Evolutionary conservation across 2,797 vertebrate species (phyloP).

Genomic region (Neopelma chrysocephalum): DNA sequence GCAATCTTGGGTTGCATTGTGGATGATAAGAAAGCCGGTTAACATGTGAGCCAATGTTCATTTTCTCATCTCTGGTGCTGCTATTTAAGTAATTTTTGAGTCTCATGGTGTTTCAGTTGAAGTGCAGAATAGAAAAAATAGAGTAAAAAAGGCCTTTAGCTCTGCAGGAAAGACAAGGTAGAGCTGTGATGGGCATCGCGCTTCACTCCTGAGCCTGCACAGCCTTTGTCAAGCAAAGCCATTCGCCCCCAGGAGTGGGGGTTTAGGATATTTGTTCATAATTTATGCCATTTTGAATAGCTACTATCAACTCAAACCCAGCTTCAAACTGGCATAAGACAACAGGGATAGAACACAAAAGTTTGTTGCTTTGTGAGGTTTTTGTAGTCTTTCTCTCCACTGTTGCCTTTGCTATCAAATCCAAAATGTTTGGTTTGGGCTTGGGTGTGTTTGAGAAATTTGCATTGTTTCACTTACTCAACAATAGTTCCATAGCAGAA

Average conservation of each 20-base stretch:
- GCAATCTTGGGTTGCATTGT: not conserved
- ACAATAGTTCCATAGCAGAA: not conserved
- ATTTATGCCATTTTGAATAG: conserved; percentile 45
- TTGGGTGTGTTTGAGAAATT: not conserved
- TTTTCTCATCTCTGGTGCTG: not conserved
- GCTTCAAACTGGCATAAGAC: not conserved
- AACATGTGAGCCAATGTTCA: not conserved
- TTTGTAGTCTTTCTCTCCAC: not conserved
- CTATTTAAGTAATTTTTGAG: not conserved
- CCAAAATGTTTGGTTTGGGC: not conserved
- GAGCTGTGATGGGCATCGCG: not conserved
- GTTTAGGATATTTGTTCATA: conserved; percentile 28
- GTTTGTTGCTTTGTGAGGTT: not conserved
- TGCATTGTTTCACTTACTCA: not conserved
- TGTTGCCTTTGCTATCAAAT: not conserved
- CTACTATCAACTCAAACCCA: not conserved
- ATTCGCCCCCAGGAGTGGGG: accelerated
- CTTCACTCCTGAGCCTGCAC: not conserved
- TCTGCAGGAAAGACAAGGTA: not conserved
- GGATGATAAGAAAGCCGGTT: not conserved
- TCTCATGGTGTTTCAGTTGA: not conserved
- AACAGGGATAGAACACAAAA: not conserved
- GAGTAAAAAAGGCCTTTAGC: not conserved
- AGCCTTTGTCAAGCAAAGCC: not conserved
- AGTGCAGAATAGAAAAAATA: not conserved